Percentiles rank a stretch among this genome's conserved stretches.
These are phyloP conservation scores for Alaudala cheleensis DNA, from an alignment of 2,113 vertebrate species.

Conservation along the genomic window DNA sequence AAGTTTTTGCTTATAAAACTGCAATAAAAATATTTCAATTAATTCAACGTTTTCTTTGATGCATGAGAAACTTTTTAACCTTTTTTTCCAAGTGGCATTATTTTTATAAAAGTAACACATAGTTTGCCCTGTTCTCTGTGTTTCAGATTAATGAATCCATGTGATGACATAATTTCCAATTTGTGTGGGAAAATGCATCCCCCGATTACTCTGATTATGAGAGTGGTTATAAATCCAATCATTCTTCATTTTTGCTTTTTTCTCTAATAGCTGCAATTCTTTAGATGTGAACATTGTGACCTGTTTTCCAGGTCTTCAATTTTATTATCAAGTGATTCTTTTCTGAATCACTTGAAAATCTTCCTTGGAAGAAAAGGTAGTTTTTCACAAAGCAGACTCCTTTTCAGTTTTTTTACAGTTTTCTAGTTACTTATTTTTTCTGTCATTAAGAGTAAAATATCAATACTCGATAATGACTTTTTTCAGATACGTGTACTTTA, in stretches of 20 bases:
- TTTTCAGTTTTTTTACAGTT: rapidly evolving
- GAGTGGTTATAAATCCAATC: background rate
- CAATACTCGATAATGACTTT: background rate
- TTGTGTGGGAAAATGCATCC: background rate
- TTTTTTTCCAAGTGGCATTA: background rate
- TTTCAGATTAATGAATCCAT: background rate
- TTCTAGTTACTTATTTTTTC: background rate
- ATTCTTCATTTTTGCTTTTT: background rate
- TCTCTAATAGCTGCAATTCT: slow-evolving; percentile 4
- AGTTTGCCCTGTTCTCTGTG: background rate
- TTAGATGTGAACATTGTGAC: background rate
- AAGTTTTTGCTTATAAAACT: background rate
- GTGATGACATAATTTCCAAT: background rate
- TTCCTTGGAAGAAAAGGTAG: rapidly evolving
- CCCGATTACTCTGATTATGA: background rate
- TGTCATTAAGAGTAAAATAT: background rate
- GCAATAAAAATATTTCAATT: background rate
- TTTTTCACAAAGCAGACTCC: background rate
- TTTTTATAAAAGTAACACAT: background rate
- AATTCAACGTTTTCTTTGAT: background rate
- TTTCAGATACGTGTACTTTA: background rate
- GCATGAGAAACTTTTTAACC: background rate
- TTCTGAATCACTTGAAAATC: background rate
- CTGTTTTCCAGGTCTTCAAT: background rate
- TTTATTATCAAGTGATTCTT: background rate